Evolutionary conservation across 2,888 invertebrate genomes (phyloP).

Genomic region (Notodonta dromedarius): DNA sequence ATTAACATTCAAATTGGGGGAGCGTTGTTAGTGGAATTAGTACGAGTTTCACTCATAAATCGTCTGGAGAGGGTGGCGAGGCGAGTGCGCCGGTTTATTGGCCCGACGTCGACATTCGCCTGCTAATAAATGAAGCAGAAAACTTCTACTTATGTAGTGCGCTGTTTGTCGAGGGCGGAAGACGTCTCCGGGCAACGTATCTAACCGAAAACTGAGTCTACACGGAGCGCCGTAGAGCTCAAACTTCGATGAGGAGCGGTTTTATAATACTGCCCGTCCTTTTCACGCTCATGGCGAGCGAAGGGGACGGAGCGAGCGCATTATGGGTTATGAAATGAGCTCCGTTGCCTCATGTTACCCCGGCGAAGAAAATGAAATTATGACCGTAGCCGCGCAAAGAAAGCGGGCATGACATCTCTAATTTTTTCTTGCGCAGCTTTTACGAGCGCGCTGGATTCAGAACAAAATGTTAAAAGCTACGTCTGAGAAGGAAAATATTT

Average conservation of each 20-base stretch:
- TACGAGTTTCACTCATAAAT: conserved; percentile 78
- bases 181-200: conserved; percentile 51
- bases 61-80: conserved; percentile 77
- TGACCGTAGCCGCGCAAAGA: conserved; percentile 71
- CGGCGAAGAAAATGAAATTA: conserved; percentile 78
- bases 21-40: conserved; percentile 81
- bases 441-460: conserved; percentile 40
- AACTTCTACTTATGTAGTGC: conserved; percentile 75
- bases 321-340: conserved; percentile 82
- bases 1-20: conserved; percentile 82
- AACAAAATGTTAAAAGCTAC: conserved; percentile 30
- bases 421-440: conserved; percentile 48
- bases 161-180: conserved; percentile 70
- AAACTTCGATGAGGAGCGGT: conserved; percentile 57
- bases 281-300: conserved; percentile 43
- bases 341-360: conserved; percentile 74
- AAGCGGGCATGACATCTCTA: conserved; percentile 66
- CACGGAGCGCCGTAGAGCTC: conserved; percentile 55
- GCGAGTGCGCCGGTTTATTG: conserved; percentile 73
- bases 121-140: conserved; percentile 82
- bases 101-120: conserved; percentile 74
- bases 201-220: conserved; percentile 62
- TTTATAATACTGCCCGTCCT: conserved; percentile 57
- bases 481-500: conserved; percentile 32
- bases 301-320: conserved; percentile 61